phyloP scores from a whole-genome alignment of 2,113 vertebrate species.

The Pomatorhinus ruficollis region DNA sequence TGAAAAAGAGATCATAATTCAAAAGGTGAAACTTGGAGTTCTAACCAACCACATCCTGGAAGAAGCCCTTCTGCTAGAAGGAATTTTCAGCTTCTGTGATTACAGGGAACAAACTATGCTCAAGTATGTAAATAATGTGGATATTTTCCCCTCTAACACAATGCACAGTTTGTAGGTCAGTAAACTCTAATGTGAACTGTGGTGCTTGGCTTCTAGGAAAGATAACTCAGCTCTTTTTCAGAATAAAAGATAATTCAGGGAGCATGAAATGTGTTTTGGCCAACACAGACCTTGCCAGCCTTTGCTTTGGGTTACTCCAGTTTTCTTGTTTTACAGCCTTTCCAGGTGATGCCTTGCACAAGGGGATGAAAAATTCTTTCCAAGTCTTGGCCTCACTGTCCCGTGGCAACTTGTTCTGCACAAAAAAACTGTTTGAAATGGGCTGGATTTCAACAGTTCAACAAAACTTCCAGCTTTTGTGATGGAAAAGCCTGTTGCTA shows the following conservation, averaged over 20 bases:
- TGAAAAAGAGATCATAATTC: background rate
- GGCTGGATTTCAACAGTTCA: background rate
- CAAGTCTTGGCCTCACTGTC: background rate
- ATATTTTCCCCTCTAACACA: background rate
- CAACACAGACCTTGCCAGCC: background rate
- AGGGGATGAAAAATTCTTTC: background rate
- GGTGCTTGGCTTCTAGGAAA: background rate
- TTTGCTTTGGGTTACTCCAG: background rate
- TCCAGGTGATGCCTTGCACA: background rate
- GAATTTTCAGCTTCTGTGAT: background rate
- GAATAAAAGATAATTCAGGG: background rate
- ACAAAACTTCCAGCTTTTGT: background rate
- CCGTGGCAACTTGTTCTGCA: background rate
- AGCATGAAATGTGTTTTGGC: rapidly evolving
- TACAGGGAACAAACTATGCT: background rate
- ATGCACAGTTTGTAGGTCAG: background rate
- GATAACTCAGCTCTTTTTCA: background rate
- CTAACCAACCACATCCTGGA: background rate
- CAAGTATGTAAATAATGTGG: background rate
- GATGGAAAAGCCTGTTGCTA: background rate
- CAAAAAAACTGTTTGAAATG: background rate
- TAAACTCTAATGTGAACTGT: background rate
- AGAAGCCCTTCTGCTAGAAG: background rate
- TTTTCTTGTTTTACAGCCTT: background rate
- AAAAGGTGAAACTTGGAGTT: background rate